Percentiles rank a stretch among this genome's conserved stretches.
phyloP scores from a whole-genome alignment of 2,797 vertebrate genomes.

The Cuniculus paca region DNA sequence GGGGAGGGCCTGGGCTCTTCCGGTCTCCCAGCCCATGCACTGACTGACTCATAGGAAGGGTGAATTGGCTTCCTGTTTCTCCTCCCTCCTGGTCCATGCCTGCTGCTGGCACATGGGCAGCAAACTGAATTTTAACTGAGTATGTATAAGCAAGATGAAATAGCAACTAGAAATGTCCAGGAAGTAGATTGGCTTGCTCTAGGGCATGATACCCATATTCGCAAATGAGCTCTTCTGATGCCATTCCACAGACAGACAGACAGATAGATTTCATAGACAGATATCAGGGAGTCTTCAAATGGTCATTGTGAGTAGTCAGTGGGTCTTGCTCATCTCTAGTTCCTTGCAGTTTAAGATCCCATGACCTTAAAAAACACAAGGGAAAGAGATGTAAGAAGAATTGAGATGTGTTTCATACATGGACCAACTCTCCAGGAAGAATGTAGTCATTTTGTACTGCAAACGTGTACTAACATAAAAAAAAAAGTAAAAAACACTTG shows the following conservation, averaged over 20 bases:
- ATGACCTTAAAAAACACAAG: neutral
- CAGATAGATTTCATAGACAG: neutral
- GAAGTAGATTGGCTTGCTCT: neutral
- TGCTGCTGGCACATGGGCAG: too few species aligned
- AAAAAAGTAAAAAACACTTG: neutral
- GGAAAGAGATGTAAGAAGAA: neutral
- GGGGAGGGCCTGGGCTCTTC: too few species aligned
- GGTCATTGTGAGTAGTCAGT: neutral
- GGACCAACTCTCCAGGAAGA: neutral
- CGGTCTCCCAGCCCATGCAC: too few species aligned
- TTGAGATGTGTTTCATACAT: neutral
- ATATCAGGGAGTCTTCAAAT: neutral
- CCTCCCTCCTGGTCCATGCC: too few species aligned
- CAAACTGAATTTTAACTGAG: neutral
- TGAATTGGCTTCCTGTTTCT: too few species aligned
- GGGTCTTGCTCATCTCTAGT: conserved; percentile 42
- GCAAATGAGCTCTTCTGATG: neutral
- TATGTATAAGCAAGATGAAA: neutral
- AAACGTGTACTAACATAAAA: neutral
- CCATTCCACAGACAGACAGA: neutral
- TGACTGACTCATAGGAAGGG: too few species aligned
- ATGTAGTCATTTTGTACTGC: neutral
- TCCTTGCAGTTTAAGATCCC: neutral
- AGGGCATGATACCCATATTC: neutral
- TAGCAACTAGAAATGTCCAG: neutral